These are phyloP conservation scores for Thumatha senex DNA, from an alignment of 2,888 invertebrate species.

Conservation along the genomic window DNA sequence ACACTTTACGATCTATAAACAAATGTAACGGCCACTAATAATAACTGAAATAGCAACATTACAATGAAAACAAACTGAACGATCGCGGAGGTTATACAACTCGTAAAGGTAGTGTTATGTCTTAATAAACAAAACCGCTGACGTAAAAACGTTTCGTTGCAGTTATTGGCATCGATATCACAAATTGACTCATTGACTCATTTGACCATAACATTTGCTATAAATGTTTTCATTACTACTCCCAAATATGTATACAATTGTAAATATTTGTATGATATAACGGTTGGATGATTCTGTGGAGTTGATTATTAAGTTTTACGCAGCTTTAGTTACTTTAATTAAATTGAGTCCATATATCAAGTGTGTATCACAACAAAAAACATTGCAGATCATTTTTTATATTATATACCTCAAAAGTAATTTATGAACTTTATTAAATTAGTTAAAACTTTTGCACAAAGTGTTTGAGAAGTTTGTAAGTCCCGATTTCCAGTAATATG, in stretches of 20 bases:
- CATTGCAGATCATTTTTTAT: too few species aligned
- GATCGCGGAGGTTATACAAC: conserved; percentile 61
- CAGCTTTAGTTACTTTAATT: conserved; percentile 17
- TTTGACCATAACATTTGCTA: conserved; percentile 52
- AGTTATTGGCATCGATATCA: conserved; percentile 60
- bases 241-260: conserved; percentile 18
- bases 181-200: conserved; percentile 63
- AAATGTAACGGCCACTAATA: conserved; percentile 79
- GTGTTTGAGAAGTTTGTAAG: too few species aligned
- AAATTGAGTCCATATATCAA: conserved; percentile 7
- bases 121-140: conserved; percentile 76
- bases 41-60: conserved; percentile 79
- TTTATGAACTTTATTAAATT: too few species aligned
- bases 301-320: conserved; percentile 21
- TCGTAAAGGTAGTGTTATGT: conserved; percentile 81
- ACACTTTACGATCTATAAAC: conserved; percentile 80
- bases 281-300: conserved; percentile 7
- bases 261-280: conserved; percentile 6
- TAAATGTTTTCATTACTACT: conserved; percentile 41
- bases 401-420: too few species aligned
- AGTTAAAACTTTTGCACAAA: too few species aligned
- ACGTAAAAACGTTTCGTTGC: conserved; percentile 71
- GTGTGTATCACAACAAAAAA: too few species aligned
- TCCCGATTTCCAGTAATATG: too few species aligned
- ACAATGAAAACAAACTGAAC: conserved; percentile 76